Conservation (phyloP, 2,888 invertebrate genomes). For the Papilio protenor region DNA sequence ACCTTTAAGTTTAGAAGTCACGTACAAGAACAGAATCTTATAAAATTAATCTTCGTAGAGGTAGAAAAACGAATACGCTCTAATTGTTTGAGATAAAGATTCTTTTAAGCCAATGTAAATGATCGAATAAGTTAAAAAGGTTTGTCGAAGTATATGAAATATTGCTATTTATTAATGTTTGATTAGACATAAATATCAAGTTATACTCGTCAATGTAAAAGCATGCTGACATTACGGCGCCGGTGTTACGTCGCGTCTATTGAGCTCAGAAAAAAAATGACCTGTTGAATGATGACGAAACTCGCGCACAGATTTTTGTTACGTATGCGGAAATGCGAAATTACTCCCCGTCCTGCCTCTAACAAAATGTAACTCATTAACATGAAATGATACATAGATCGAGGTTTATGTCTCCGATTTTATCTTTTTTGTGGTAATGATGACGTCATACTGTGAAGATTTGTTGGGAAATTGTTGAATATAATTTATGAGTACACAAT, state of each 20-base stretch:
- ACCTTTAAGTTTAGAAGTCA: neutral
- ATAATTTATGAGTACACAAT: neutral
- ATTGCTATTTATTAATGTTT: neutral
- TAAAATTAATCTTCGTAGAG: neutral
- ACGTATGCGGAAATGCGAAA: constrained; percentile 58
- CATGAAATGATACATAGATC: constrained; percentile 28
- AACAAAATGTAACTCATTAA: constrained; percentile 50
- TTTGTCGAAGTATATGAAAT: neutral
- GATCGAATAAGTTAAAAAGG: neutral
- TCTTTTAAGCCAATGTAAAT: neutral
- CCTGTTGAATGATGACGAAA: constrained; percentile 52
- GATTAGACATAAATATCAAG: constrained; percentile 7
- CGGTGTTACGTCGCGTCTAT: constrained; percentile 55
- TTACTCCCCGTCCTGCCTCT: constrained; percentile 49
- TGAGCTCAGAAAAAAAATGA: constrained; percentile 53
- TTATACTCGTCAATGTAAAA: constrained; percentile 9
- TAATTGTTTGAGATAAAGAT: neutral
- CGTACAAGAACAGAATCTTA: neutral
- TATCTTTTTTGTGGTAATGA: constrained; percentile 9
- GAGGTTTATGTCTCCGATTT: constrained; percentile 26
- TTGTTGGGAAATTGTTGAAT: neutral
- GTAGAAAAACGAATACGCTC: neutral
- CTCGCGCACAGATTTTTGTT: constrained; percentile 52
- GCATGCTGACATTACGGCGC: constrained; percentile 44
- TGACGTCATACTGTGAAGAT: constrained; percentile 14